Percentiles rank a stretch among this genome's conserved stretches.
Conservation (phyloP, 2,888 invertebrate species). For the Diploptera punctata region DNA sequence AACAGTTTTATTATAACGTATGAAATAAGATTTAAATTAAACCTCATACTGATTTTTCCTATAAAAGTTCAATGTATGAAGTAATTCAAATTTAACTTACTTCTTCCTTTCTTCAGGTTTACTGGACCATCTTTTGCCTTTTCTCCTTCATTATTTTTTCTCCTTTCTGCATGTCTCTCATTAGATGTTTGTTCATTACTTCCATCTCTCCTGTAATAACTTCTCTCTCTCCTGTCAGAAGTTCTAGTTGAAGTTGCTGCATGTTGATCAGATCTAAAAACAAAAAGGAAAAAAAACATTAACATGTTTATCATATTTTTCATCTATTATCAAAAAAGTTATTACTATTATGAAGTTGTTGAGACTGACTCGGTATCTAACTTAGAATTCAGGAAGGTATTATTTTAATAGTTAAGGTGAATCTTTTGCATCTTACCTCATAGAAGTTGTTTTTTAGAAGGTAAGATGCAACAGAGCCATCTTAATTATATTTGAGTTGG, state of each 20-base stretch:
- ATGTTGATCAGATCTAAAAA: not conserved
- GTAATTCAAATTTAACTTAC: too few relatives aligned
- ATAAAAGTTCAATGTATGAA: too few relatives aligned
- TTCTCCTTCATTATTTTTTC: constrained; percentile 14
- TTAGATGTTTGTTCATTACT: not conserved
- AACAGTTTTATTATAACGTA: too few relatives aligned
- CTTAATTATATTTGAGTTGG: too few relatives aligned
- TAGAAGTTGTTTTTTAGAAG: too few relatives aligned
- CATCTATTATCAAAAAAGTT: not conserved
- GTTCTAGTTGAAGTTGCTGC: not conserved
- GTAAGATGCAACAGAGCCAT: too few relatives aligned
- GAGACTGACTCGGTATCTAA: not conserved
- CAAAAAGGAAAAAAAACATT: not conserved
- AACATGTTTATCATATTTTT: too few relatives aligned
- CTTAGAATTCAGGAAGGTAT: not conserved
- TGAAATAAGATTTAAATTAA: too few relatives aligned
- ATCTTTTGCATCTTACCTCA: too few relatives aligned
- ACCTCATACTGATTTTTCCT: too few relatives aligned
- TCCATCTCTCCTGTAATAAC: not conserved
- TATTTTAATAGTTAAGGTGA: too few relatives aligned
- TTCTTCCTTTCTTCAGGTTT: not conserved
- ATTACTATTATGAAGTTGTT: not conserved
- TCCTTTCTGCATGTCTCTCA: constrained; percentile 28
- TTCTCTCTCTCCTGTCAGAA: not conserved
- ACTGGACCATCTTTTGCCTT: not conserved